phyloP scores from a whole-genome alignment of 2,797 vertebrate species.

The Salmo trutta region DNA sequence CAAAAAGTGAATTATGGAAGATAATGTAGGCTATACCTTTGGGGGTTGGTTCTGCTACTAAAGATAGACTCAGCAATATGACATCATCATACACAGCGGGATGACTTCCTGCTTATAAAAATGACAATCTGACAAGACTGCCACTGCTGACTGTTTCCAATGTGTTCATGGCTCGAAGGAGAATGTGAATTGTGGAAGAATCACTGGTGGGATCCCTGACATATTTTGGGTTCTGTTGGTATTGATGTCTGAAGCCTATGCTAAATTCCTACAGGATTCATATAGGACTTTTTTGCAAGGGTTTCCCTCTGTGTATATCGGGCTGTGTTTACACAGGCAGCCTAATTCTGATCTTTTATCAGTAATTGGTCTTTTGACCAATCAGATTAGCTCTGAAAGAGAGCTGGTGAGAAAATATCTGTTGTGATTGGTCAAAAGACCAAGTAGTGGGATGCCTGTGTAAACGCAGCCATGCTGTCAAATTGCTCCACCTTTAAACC shows the following conservation, averaged over 20 bases:
- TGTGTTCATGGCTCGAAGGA: too few species aligned
- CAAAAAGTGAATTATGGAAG: background rate
- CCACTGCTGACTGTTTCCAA: background rate
- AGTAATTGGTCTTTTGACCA: too few species aligned
- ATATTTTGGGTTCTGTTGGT: background rate
- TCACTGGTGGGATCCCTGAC: too few species aligned
- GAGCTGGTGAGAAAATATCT: too few species aligned
- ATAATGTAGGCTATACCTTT: background rate
- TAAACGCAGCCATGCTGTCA: background rate
- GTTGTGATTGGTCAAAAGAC: constrained; percentile 50
- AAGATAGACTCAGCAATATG: background rate
- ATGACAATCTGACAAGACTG: background rate
- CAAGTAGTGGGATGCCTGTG: constrained; percentile 22
- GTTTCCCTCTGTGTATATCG: too few species aligned
- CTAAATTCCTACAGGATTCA: background rate
- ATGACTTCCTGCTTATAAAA: background rate
- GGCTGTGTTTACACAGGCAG: too few species aligned
- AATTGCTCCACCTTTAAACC: background rate
- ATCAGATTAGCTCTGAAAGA: too few species aligned
- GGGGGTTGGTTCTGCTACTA: background rate
- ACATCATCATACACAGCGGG: background rate
- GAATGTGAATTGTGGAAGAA: too few species aligned
- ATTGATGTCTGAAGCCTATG: background rate
- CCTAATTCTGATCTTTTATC: too few species aligned
- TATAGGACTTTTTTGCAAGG: too few species aligned